Evolutionary conservation across 2,797 vertebrate genomes (phyloP).

Genomic region (Danio kyathit): DNA sequence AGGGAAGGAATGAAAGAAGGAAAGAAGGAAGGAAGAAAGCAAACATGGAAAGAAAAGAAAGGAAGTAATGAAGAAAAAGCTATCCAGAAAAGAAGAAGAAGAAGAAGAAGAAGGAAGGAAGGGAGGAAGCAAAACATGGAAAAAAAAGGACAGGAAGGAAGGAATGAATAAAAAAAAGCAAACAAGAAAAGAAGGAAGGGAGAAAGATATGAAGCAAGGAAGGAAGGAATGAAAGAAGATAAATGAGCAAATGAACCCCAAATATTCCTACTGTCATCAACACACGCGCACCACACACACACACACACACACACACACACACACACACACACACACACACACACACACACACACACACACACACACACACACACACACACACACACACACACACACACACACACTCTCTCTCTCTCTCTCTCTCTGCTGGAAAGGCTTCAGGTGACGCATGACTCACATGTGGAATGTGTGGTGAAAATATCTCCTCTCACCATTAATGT

Average conservation of each 20-base stretch:
- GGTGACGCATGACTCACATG: constrained; percentile 9
- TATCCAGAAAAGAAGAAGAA: too few relatives aligned
- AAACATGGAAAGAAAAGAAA: too few relatives aligned
- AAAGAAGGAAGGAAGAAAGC: too few relatives aligned
- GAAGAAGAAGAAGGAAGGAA: too few relatives aligned
- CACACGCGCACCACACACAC: neutral
- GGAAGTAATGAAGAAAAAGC: too few relatives aligned
- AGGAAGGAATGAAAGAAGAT: neutral
- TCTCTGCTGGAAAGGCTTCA: neutral
- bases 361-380: neutral
- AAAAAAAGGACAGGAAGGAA: too few relatives aligned
- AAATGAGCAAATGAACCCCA: neutral
- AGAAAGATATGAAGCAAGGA: too few relatives aligned
- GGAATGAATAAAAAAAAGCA: too few relatives aligned
- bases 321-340: neutral
- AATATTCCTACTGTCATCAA: neutral
- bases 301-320: neutral
- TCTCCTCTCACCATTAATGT: neutral
- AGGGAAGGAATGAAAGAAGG: too few relatives aligned
- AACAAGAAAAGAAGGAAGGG: too few relatives aligned
- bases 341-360: neutral
- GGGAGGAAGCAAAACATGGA: too few relatives aligned
- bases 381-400: neutral
- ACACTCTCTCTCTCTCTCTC: too few relatives aligned
- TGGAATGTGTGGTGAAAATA: neutral